Conservation (phyloP, 1,140 invertebrate species). For the Cyclina sinensis region DNA sequence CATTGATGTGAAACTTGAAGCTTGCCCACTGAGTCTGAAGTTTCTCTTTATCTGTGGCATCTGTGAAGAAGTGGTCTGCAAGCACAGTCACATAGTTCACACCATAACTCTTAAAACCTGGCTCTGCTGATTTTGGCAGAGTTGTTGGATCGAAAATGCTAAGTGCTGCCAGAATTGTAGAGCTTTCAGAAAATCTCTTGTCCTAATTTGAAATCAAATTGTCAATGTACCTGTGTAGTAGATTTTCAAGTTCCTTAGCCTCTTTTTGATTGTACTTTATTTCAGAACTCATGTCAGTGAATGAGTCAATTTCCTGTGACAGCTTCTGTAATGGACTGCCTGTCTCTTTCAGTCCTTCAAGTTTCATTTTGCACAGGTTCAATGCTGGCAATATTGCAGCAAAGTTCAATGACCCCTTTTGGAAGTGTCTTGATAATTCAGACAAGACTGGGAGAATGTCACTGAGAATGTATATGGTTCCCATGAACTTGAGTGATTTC, state of each 20-base stretch:
- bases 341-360: background rate
- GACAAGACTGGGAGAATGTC: slow-evolving; percentile 26
- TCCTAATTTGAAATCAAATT: slow-evolving; percentile 10
- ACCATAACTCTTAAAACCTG: slow-evolving; percentile 30
- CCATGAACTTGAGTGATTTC: slow-evolving; percentile 33
- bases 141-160: slow-evolving; percentile 29
- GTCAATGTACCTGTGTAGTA: slow-evolving; percentile 36
- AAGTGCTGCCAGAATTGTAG: background rate
- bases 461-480: slow-evolving; percentile 11
- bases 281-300: slow-evolving; percentile 48
- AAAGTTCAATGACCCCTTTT: slow-evolving; percentile 38
- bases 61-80: slow-evolving; percentile 34
- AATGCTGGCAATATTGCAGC: slow-evolving; percentile 21
- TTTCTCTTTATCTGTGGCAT: slow-evolving; percentile 12
- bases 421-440: slow-evolving; percentile 15
- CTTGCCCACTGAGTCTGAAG: slow-evolving; percentile 33
- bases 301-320: slow-evolving; percentile 31
- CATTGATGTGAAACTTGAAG: slow-evolving; percentile 29
- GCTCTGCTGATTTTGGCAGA: background rate
- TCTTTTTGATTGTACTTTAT: slow-evolving; percentile 42
- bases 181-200: slow-evolving; percentile 10
- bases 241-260: slow-evolving; percentile 19
- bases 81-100: background rate
- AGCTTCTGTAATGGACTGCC: slow-evolving; percentile 7
- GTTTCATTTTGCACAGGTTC: background rate